Evolutionary conservation across 2,797 vertebrate species (phyloP).

Genomic region (Hydrolagus colliei): DNA sequence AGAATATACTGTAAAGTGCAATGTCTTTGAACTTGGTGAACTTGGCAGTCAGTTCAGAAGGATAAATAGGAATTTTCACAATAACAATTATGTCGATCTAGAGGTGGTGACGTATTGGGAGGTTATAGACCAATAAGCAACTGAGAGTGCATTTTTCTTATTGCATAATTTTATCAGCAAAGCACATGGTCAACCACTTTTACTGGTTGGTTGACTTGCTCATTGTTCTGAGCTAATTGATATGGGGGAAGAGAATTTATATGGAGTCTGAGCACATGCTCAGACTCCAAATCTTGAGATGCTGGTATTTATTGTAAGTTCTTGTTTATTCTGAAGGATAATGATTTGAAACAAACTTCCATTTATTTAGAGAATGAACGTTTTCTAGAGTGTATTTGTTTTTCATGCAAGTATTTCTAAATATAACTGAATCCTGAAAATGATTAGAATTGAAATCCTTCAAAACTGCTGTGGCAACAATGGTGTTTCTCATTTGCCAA

Average conservation of each 20-base stretch:
- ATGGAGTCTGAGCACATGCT: too few relatives aligned
- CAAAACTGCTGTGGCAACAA: neutral
- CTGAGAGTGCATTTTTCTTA: neutral
- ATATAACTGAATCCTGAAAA: neutral
- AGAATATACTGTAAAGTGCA: too few relatives aligned
- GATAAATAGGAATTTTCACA: too few relatives aligned
- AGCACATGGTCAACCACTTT: too few relatives aligned
- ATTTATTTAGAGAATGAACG: neutral
- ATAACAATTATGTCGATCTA: too few relatives aligned
- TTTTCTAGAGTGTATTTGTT: neutral
- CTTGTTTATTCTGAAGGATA: neutral
- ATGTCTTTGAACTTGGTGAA: too few relatives aligned
- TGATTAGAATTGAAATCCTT: conserved; percentile 8
- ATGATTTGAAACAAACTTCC: neutral
- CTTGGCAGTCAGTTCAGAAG: too few relatives aligned
- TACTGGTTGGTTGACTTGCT: too few relatives aligned
- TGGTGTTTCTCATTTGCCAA: neutral
- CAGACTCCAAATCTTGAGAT: neutral
- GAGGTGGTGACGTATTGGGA: too few relatives aligned
- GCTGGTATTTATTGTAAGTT: neutral
- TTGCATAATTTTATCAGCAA: neutral
- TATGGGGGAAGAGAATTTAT: neutral
- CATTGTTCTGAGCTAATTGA: neutral
- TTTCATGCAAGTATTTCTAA: neutral
- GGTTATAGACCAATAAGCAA: too few relatives aligned